A percentile compares a stretch with the other conserved stretches of the same genome.
phyloP scores from a whole-genome alignment of 1,140 invertebrate genomes.

The Ceratosolen fusciceps region DNA sequence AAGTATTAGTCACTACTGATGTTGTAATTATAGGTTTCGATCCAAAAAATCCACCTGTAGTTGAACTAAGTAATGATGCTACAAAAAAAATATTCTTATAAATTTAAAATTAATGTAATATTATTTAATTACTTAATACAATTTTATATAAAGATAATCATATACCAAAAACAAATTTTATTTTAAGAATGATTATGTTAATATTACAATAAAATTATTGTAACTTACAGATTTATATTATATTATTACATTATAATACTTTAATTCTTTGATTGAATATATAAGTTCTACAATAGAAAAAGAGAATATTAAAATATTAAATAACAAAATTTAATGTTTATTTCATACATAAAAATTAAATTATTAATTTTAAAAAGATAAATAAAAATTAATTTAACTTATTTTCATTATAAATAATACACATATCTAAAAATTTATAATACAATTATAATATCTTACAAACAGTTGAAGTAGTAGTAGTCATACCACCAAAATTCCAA shows the following conservation, averaged over 20 bases:
- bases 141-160: not conserved
- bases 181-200: too few relatives aligned
- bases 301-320: too few relatives aligned
- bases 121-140: not conserved
- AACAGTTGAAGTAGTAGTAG: slow-evolving; percentile 18
- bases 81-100: slow-evolving; percentile 29
- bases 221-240: too few relatives aligned
- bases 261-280: too few relatives aligned
- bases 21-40: slow-evolving; percentile 59
- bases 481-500: not conserved
- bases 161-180: not conserved
- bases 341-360: too few relatives aligned
- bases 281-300: too few relatives aligned
- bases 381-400: not conserved
- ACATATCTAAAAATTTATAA: not conserved
- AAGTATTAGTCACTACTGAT: slow-evolving; percentile 57
- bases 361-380: not conserved
- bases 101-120: not conserved
- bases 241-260: too few relatives aligned
- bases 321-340: too few relatives aligned
- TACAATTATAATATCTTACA: slow-evolving; percentile 6
- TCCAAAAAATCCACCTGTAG: slow-evolving; percentile 62
- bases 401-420: not conserved
- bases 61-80: slow-evolving; percentile 62
- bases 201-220: too few relatives aligned